phyloP scores from a whole-genome alignment of 2,888 invertebrate genomes.

The Tuta absoluta region DNA sequence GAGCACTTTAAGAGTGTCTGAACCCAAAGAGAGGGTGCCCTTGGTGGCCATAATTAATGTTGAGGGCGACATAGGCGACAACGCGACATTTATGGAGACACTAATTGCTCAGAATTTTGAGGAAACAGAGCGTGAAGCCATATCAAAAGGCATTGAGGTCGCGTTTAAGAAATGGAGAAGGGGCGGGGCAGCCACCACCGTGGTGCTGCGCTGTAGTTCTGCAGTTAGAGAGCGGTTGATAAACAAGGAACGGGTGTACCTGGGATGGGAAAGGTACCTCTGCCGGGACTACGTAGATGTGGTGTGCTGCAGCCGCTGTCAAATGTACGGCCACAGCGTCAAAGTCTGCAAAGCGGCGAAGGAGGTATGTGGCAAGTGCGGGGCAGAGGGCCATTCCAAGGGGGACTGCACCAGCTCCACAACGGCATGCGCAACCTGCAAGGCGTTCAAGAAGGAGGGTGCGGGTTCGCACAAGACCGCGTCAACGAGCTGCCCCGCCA shows the following conservation, averaged over 20 bases:
- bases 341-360: slow-evolving; percentile 35
- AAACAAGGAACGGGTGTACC: not conserved
- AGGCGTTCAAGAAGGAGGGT: too few species aligned
- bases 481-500: too few species aligned
- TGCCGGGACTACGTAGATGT: slow-evolving; percentile 32
- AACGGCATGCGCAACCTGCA: too few species aligned
- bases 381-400: slow-evolving; percentile 32
- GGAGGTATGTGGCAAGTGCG: slow-evolving; percentile 37
- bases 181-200: not conserved
- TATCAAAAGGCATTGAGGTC: not conserved
- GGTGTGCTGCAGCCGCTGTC: slow-evolving; percentile 41
- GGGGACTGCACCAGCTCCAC: slow-evolving; percentile 32
- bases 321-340: slow-evolving; percentile 46
- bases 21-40: not conserved
- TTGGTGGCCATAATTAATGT: not conserved
- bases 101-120: slow-evolving; percentile 25
- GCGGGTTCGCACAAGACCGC: too few species aligned
- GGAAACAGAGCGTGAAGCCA: not conserved
- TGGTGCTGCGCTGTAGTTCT: slow-evolving; percentile 4
- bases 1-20: not conserved
- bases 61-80: not conserved
- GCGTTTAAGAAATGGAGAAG: slow-evolving; percentile 6
- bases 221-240: slow-evolving; percentile 26
- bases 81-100: not conserved
- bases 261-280: slow-evolving; percentile 28